Evolutionary conservation across 2,888 invertebrate genomes (phyloP), one percentile per base, ranked within the genome.

Genomic region (Cosmopolites sordidus): DNA sequence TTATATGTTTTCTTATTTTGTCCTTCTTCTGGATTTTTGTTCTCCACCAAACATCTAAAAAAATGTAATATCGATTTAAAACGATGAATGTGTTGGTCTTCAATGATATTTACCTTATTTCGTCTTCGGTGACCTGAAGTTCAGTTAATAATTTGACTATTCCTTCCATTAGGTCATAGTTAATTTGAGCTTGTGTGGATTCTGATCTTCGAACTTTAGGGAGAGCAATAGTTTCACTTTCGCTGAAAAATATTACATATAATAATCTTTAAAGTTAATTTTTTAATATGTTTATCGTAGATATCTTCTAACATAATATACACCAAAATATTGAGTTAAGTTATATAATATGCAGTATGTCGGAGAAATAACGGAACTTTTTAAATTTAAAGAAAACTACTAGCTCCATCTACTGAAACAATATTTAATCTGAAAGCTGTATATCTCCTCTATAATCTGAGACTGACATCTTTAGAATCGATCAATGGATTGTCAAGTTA

Each of bases 161-260:
- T 56, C 77, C 76, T 59, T 79, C 76, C 30, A 79, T 72, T 16
- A 79, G 64, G 49, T 74, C 73, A 58, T 75, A 78, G 59, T 73
- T 76, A n/a, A 70, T 72, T 61, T 76, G 75, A 2, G 74, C 74
- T 52, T 65, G 66, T 11, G 66, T 62, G 18, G 70, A 72, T 62
- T 72, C 69, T 30, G 68, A 70, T 58, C 71, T 60, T 60, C 70
- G 62, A 5, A 74, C 58, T 59, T 71, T 71, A n/a, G 73, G 73
- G 29, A 67, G 68, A 16, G 67, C 62, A 49, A 67, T 64, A 2
- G 70, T 69, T 56, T 74, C 71, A 41, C 73, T 70, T 56, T 73
- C 74, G 59, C 75, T 75, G 58, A 46, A 70, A 67, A 38, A 43
- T 16, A n/a, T 17, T 22, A 22, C 8, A 22, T 22, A 22, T 5